Evolutionary conservation across 2,113 vertebrate genomes (phyloP).

Genomic region (Scartelaos histophorus): DNA sequence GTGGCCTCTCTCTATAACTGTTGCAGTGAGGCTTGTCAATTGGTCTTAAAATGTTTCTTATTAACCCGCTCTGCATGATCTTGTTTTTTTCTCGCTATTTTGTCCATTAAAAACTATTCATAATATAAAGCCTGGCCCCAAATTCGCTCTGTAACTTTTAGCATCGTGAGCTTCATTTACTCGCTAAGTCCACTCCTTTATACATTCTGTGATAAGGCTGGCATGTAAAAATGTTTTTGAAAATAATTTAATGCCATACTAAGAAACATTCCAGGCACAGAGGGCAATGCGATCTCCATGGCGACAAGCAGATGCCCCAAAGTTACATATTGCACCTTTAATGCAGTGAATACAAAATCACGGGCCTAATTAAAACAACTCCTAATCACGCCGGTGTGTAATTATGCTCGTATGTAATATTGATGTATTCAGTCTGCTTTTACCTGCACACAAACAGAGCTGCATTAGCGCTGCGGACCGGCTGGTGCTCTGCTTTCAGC

Average conservation of each 20-base stretch:
- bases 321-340: not conserved
- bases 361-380: not conserved
- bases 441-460: not conserved
- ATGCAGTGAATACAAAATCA: not conserved
- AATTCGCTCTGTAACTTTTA: too few species aligned
- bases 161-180: too few species aligned
- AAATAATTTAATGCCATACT: not conserved
- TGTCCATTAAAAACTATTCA: too few species aligned
- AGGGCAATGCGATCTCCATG: not conserved
- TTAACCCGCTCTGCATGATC: too few species aligned
- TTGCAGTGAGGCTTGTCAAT: too few species aligned
- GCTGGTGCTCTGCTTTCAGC: not conserved
- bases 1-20: too few species aligned
- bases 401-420: not conserved
- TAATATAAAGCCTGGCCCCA: too few species aligned
- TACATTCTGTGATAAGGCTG: too few species aligned
- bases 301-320: not conserved
- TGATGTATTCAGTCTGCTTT: not conserved
- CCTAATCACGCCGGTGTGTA: not conserved
- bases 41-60: too few species aligned
- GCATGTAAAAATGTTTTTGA: too few species aligned
- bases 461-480: not conserved
- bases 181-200: too few species aligned
- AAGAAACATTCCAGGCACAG: not conserved
- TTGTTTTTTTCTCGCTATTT: too few species aligned